phyloP scores from a whole-genome alignment of 2,888 invertebrate genomes.

The Protula sp. region DNA sequence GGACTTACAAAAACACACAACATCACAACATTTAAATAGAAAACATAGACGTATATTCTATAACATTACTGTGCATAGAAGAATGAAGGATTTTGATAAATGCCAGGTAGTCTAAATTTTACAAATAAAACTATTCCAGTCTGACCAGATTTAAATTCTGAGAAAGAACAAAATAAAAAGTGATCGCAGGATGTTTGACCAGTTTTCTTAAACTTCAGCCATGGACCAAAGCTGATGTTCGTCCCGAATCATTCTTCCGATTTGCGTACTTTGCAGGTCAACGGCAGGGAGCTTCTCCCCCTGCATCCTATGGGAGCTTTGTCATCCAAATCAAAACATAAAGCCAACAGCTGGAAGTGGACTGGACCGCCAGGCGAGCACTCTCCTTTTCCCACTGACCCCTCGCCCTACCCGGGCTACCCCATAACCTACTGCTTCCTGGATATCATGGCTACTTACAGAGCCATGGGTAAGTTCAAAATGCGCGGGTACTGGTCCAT shows the following conservation, averaged over 20 bases:
- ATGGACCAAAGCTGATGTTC: background rate
- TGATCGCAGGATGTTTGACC: too few relatives aligned
- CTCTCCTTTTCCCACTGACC: constrained; percentile 23
- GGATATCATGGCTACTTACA: constrained; percentile 19
- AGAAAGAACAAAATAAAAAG: too few relatives aligned
- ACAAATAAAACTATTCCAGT: too few relatives aligned
- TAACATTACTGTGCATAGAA: too few relatives aligned
- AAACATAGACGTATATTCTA: too few relatives aligned
- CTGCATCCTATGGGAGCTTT: constrained; percentile 8
- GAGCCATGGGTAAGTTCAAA: constrained; percentile 20
- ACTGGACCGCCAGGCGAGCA: constrained; percentile 24
- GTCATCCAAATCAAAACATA: constrained; percentile 3
- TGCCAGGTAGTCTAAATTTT: too few relatives aligned
- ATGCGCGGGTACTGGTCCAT: background rate
- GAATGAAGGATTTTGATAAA: too few relatives aligned
- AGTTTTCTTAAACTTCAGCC: too few relatives aligned
- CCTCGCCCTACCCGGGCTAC: constrained; percentile 22
- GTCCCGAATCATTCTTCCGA: background rate
- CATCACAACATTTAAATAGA: too few relatives aligned
- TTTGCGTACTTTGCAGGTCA: background rate
- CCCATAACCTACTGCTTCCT: constrained; percentile 23
- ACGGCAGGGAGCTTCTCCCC: background rate
- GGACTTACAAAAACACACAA: too few relatives aligned
- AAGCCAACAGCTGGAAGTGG: constrained; percentile 17
- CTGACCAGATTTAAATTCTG: too few relatives aligned